Evolutionary conservation across 1,140 invertebrate species (phyloP).

Genomic region (Periplaneta americana): DNA sequence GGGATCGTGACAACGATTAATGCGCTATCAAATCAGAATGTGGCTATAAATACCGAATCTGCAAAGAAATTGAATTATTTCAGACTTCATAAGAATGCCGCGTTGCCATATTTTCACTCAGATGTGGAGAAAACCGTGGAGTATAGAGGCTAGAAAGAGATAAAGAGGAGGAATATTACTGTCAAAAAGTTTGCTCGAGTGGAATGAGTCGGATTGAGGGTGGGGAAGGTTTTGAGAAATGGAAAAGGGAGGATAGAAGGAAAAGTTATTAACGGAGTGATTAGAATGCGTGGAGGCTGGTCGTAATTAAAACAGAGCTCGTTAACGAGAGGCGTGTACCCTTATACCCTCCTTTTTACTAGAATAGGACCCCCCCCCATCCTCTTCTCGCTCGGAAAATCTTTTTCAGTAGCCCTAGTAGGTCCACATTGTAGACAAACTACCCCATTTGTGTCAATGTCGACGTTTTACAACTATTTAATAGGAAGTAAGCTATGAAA

Average conservation of each 20-base stretch:
- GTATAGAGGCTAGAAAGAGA: not conserved
- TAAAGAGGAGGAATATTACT: not conserved
- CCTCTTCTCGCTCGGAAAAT: not conserved
- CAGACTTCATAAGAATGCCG: not conserved
- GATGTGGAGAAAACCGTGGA: not conserved
- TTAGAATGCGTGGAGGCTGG: not conserved
- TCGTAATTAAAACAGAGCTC: not conserved
- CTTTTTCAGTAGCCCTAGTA: not conserved
- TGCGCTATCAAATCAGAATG: too few species aligned
- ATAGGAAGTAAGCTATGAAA: not conserved
- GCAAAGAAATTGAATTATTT: too few species aligned
- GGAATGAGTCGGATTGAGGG: not conserved
- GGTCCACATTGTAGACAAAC: not conserved
- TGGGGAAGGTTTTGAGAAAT: too few species aligned
- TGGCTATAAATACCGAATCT: too few species aligned
- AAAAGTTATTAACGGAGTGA: not conserved
- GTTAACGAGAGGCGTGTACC: not conserved
- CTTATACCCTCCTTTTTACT: not conserved
- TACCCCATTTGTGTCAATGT: not conserved
- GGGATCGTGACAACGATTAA: too few species aligned
- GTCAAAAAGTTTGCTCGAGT: not conserved
- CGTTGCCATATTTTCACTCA: too few species aligned
- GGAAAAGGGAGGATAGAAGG: not conserved
- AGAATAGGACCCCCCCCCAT: not conserved
- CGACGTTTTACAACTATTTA: not conserved